Percentiles rank a stretch among this genome's conserved stretches.
phyloP scores from a whole-genome alignment of 2,888 invertebrate genomes.

The Drosophila mulleri region DNA sequence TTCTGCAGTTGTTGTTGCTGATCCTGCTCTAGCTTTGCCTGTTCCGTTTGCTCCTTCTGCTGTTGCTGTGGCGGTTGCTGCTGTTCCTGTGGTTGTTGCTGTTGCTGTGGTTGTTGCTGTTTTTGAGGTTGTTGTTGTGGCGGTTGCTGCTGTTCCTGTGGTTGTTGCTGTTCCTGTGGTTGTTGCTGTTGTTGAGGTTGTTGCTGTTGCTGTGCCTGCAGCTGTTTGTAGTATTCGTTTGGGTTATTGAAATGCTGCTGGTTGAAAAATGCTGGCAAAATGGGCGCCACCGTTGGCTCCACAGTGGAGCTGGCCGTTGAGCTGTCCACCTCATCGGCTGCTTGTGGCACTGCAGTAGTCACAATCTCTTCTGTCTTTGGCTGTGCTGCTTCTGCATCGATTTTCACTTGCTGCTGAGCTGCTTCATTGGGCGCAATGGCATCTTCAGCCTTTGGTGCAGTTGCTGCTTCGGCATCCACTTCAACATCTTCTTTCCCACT shows the following conservation, averaged over 20 bases:
- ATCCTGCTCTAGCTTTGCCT: not conserved
- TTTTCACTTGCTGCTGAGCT: not conserved
- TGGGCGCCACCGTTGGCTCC: slow-evolving; percentile 14
- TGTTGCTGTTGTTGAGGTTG: too few relatives aligned
- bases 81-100: too few relatives aligned
- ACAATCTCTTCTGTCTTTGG: not conserved
- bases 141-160: too few relatives aligned
- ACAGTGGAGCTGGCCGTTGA: slow-evolving; percentile 2
- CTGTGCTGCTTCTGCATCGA: not conserved
- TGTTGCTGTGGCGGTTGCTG: not conserved
- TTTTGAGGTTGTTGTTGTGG: slow-evolving; percentile 23
- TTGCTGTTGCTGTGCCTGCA: slow-evolving; percentile 51
- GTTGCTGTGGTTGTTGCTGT: not conserved
- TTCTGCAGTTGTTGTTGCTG: not conserved
- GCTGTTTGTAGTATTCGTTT: slow-evolving; percentile 57
- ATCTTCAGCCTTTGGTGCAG: not conserved
- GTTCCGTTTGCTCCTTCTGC: not conserved
- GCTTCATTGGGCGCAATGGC: not conserved
- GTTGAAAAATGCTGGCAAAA: slow-evolving; percentile 57
- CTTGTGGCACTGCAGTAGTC: not conserved
- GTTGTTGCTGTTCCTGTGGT: not conserved
- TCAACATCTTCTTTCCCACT: not conserved
- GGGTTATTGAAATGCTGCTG: slow-evolving; percentile 53
- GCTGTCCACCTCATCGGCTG: not conserved
- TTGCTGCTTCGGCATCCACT: not conserved